phyloP scores from a whole-genome alignment of 2,888 invertebrate genomes.

The Temnothorax rugatulus region DNA sequence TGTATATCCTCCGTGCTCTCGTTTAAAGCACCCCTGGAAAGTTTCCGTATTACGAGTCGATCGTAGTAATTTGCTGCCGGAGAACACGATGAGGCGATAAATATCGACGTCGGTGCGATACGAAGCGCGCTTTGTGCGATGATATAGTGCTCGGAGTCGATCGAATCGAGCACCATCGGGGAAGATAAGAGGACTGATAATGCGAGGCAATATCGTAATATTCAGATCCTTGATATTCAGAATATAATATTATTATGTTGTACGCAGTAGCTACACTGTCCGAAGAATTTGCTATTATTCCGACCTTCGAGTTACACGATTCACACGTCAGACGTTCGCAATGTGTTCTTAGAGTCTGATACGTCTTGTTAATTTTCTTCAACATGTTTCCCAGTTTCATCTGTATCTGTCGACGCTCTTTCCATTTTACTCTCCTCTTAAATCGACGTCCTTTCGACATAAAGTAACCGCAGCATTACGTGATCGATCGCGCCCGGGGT shows the following conservation, averaged over 20 bases:
- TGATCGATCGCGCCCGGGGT: constrained; percentile 74
- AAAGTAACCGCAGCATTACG: constrained; percentile 65
- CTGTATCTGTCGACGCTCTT: background rate
- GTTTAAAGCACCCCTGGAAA: constrained; percentile 30
- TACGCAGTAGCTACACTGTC: background rate
- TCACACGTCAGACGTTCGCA: background rate
- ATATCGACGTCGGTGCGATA: constrained; percentile 28
- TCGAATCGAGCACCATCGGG: background rate
- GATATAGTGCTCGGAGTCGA: constrained; percentile 19
- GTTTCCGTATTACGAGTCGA: constrained; percentile 48
- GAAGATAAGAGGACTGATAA: constrained; percentile 3
- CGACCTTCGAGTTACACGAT: background rate
- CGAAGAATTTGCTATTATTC: background rate
- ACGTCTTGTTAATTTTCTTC: background rate
- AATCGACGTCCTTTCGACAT: constrained; percentile 56
- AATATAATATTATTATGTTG: background rate
- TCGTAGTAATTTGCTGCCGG: constrained; percentile 38
- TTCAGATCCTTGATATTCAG: background rate
- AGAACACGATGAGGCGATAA: constrained; percentile 39
- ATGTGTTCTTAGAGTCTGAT: background rate
- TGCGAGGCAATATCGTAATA: background rate
- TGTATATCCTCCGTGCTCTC: constrained; percentile 16
- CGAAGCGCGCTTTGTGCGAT: constrained; percentile 21
- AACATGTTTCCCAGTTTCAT: background rate
- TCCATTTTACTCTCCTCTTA: background rate